phyloP scores from a whole-genome alignment of 1,140 invertebrate species.

The Octopus sinensis region DNA sequence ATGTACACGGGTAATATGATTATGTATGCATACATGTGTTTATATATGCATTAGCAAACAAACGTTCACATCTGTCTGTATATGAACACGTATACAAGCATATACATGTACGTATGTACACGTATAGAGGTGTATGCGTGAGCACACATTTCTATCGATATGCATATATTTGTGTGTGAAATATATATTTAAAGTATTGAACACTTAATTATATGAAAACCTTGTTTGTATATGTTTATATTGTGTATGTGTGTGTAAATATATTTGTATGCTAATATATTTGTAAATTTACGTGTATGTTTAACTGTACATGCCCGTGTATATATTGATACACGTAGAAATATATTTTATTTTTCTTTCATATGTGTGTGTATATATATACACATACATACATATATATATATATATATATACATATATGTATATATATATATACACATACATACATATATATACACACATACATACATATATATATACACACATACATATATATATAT shows the following conservation, averaged over 20 bases:
- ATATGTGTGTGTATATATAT: background rate
- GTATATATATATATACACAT: background rate
- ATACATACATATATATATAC: background rate
- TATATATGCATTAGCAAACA: background rate
- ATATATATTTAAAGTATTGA: too few relatives aligned
- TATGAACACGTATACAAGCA: background rate
- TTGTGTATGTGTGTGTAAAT: background rate
- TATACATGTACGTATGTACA: background rate
- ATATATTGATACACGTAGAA: background rate
- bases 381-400: background rate
- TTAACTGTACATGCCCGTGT: background rate
- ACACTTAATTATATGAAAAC: background rate
- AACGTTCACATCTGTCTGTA: background rate
- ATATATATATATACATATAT: slow-evolving; percentile 1
- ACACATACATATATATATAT: background rate
- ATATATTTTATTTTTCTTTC: background rate
- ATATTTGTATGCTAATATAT: background rate
- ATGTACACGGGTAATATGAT: too few relatives aligned
- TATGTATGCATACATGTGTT: too few relatives aligned
- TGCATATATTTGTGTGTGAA: background rate
- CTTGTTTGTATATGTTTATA: background rate
- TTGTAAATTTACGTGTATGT: background rate
- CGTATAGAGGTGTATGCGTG: background rate
- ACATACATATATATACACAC: background rate
- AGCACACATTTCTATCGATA: background rate